Percentiles rank a stretch among this genome's conserved stretches.
These are phyloP conservation scores for Drosophila peninsularis DNA, from an alignment of 2,888 invertebrate species.

Conservation along the genomic window DNA sequence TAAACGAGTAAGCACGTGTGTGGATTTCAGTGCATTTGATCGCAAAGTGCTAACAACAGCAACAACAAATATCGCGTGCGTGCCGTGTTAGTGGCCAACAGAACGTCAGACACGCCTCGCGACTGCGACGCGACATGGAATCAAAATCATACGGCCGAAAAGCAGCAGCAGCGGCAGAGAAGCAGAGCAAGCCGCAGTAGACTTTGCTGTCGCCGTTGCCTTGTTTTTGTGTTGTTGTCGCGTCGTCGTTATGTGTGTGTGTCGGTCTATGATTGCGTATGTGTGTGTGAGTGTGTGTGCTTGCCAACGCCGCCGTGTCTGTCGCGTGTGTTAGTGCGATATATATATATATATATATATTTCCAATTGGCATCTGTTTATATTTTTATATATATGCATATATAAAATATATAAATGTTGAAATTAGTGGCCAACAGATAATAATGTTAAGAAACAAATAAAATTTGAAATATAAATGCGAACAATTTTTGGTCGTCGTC, in stretches of 20 bases:
- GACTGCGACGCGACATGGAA: slow-evolving; percentile 41
- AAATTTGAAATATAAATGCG: slow-evolving; percentile 29
- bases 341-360: slow-evolving; percentile 25
- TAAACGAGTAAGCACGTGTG: slow-evolving; percentile 46
- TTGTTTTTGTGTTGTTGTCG: slow-evolving; percentile 62
- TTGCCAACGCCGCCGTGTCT: slow-evolving; percentile 62
- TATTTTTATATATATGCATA: slow-evolving; percentile 24
- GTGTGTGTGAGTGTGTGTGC: slow-evolving; percentile 28
- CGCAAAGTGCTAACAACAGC: slow-evolving; percentile 24
- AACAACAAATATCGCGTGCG: slow-evolving; percentile 40
- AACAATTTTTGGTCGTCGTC: slow-evolving; percentile 29
- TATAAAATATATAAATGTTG: slow-evolving; percentile 19
- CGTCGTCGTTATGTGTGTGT: slow-evolving; percentile 25
- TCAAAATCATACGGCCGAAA: slow-evolving; percentile 59
- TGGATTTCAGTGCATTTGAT: slow-evolving; percentile 39
- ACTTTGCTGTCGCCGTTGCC: slow-evolving; percentile 46
- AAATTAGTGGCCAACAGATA: slow-evolving; percentile 24
- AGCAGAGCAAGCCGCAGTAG: slow-evolving; percentile 43
- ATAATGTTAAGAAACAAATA: slow-evolving; percentile 12
- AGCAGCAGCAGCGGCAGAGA: slow-evolving; percentile 25
- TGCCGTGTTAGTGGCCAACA: slow-evolving; percentile 36
- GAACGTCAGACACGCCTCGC: slow-evolving; percentile 53
- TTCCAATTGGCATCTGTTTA: slow-evolving; percentile 62
- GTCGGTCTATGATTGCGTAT: background rate
- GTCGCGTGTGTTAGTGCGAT: slow-evolving; percentile 42